Evolutionary conservation across 2,113 vertebrate genomes (phyloP), one percentile per base, ranked within the genome.

Genomic region (Colius striatus): DNA sequence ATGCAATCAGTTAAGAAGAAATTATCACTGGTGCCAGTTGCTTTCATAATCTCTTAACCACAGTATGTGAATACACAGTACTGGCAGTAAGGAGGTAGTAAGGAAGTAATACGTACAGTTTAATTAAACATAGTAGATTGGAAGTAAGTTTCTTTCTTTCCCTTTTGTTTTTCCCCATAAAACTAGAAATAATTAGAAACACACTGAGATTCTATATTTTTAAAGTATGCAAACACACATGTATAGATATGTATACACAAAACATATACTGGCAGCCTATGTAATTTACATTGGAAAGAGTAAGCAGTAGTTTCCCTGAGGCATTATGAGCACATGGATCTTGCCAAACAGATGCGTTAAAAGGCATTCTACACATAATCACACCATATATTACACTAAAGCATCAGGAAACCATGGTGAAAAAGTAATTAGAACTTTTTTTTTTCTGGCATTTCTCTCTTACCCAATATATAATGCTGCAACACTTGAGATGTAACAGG

Each of bases 31-130:
- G 29, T 92, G 72, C 87, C 84, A 90, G 60, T n/a, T 80, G 8
- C 71, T 93, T 94, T 92, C 75, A 48, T 80, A 91, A 95, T 86
- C 82, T 74, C 75, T 70, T 70, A 80, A 53, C 36, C 54, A 53
- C 0, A 1, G 23, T 7, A 71, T 23, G 78, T 60, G 78, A 90
- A 76, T 53, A 74, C 48, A 74, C 23, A 78, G 26, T 4, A n/a
- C 45, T 65, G 73, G n/a, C 41, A 92, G 16, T 38, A n/a, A 84
- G 51, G 27, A 87, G 26, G 45, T 21, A 86, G 34, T 26, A 55
- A 90, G 32, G 58, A 75, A 23, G 18, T 25, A 89, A 32, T 15
- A 82, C 90, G 13, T 9, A 58, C 21, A 54, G 32, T 71, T 80
- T 80, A 94, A 95, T 72, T 79, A 89, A 87, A 91, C 11, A 36